Conservation (phyloP, 2,888 invertebrate genomes). For the Panzeria rudis region DNA sequence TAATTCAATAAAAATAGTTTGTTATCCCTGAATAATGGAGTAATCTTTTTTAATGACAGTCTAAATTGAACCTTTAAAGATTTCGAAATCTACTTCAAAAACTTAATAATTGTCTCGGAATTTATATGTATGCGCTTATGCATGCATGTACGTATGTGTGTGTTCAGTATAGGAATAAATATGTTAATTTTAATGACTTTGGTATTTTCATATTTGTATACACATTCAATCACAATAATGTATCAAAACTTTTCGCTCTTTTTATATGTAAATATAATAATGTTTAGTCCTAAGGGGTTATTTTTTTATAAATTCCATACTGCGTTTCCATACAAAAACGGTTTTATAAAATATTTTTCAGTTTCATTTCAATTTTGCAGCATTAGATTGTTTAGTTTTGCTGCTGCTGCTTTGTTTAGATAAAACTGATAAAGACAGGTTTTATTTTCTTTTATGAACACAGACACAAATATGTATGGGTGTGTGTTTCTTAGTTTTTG, state of each 20-base stretch:
- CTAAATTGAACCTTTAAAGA: too few species aligned
- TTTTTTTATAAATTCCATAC: conserved; percentile 73
- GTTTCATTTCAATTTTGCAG: conserved; percentile 73
- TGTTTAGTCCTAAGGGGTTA: conserved; percentile 30
- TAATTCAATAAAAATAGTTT: too few species aligned
- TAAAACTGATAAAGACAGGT: conserved; percentile 62
- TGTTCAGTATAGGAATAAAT: background rate
- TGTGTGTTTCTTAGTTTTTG: background rate
- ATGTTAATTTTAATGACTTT: background rate
- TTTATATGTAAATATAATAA: too few species aligned
- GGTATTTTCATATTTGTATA: background rate
- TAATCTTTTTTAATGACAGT: too few species aligned
- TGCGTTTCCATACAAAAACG: background rate
- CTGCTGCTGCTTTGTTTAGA: conserved; percentile 29
- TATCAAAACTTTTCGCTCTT: too few species aligned
- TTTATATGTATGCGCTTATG: too few species aligned
- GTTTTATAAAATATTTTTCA: background rate
- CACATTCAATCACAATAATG: background rate
- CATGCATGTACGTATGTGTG: background rate
- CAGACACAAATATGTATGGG: background rate
- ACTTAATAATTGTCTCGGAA: too few species aligned
- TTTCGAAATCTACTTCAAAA: too few species aligned
- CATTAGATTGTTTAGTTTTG: conserved; percentile 49
- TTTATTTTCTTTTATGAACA: conserved; percentile 9
- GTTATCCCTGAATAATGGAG: too few species aligned